Percentiles rank a stretch among this genome's conserved stretches.
These are phyloP conservation scores for Myanophis thanlyinensis DNA, from an alignment of 2,113 vertebrate genomes.

Conservation along the genomic window DNA sequence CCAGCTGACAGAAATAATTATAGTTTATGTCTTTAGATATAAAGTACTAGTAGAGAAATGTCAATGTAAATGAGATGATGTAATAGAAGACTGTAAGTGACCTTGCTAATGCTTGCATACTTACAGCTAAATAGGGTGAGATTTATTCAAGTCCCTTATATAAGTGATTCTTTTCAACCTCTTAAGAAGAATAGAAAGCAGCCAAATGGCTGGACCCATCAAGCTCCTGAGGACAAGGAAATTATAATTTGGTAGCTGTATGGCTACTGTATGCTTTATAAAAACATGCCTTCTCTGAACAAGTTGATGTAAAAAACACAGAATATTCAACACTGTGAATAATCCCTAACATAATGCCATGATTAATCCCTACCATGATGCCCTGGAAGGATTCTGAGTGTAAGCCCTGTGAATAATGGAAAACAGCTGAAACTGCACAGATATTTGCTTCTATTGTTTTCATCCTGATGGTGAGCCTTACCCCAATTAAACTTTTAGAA, in stretches of 20 bases:
- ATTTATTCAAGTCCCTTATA: background rate
- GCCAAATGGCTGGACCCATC: background rate
- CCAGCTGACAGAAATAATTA: constrained; percentile 9
- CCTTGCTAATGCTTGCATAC: background rate
- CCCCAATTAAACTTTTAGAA: background rate
- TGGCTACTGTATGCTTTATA: background rate
- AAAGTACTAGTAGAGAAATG: constrained; percentile 18
- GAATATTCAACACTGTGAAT: background rate
- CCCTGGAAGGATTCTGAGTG: background rate
- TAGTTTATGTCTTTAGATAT: constrained; percentile 24
- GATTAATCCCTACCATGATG: background rate
- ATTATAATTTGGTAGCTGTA: background rate
- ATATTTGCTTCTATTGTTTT: background rate
- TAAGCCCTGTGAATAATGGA: background rate
- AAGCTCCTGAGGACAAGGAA: background rate
- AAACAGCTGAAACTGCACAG: background rate
- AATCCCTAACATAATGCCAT: background rate
- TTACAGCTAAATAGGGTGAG: background rate
- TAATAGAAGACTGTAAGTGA: constrained; percentile 10
- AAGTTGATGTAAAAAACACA: background rate
- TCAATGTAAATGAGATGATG: constrained; percentile 32
- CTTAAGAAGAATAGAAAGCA: background rate
- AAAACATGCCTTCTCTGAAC: background rate
- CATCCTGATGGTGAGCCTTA: background rate
- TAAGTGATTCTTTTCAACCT: background rate